Base-by-base conservation (phyloP, 2,888 invertebrate species). In the Ctenicera cuprea region DNA sequence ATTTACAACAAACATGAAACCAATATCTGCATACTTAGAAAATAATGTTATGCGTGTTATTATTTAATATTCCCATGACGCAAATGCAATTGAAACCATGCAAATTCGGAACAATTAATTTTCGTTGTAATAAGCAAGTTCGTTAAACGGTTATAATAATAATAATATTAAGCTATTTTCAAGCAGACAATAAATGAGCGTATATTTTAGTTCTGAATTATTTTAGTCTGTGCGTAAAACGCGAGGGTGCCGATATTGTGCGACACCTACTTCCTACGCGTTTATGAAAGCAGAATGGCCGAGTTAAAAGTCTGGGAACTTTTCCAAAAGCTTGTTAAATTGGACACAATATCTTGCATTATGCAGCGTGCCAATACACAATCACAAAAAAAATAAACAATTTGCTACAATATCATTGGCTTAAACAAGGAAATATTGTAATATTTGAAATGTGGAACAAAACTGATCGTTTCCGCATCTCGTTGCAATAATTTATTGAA, bases 241-340 rank as follows among this genome's bases (percentile, higher is more conserved):
- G 18, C 9, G 59, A 59, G 38, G 38, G 38, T 59, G 30, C 20
- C 59, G 59, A 59, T 59, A 59, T 59, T 59, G 59, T 59, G 59
- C 14, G 38, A 38, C 59, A 41, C 30, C 16, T 14, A 54, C 59
- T 14, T 59, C 33, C 59, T 38, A 59, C 59, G 59, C 59, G 20
- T 16, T 20, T 59, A 41, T 38, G 59, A 59, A 22, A 38, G n/a
- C 37, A 41, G 59, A 59, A 18, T 38, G 20, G 38, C 11, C 4
- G n/a, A 52, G n/a, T 59, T 33, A 12, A 14, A 57, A 57, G 37
- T 18, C 7, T 59, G 59, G 59, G 59, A 59, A 59, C 38, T 1
- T 33, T 18, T 59, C 59, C 59, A 59, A 38, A 20, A 38, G n/a
- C 38, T 59, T 59, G 59, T 59, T 59, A 59, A 38, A 38, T 59